Evolutionary conservation across 35 echinoderm and acorn worm genomes (phyloP), one percentile per base, ranked within the genome.

Genomic region (Anneissia japonica): DNA sequence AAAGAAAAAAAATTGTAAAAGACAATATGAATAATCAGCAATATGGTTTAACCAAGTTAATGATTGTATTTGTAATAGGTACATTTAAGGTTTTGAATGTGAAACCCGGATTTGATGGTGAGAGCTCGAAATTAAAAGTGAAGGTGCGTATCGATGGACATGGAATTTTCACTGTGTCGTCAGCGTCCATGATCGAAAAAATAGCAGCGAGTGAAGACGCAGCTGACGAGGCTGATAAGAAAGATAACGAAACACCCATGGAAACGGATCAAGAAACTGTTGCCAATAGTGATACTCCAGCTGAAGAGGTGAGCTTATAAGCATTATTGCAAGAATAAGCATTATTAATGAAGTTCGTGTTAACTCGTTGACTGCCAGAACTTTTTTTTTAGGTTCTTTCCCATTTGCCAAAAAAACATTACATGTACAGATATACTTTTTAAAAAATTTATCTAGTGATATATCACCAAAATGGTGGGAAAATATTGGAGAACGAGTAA

Each of bases 41-140:
- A 64, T 28, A 14, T 28, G 51, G 28, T 64, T 14, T 28, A 64
- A 64, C 28, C 12, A 13, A 64, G 51, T 64, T 28, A 28, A 13
- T 64, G 13, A 32, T 87, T 37, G 0, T 26, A 74, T 77, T 90
- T 28, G 14, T 35, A 36, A 30, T 36, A 99, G 96, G 96, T 84
- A 84, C 39, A 39, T 99, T 94, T 86, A 89, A 73, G 30, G 86
- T 99, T 38, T 89, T 91, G n/a, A 86, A 91, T 35, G 89, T 99
- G 3, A 94, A 83, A 32, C 92, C 91, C 7, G 91, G 87, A 34
- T 77, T 89, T 7, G 91, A 93, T 32, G 92, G 89, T 39, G 96
- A 99, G 81, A 94, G 96, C 78, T 89, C 92, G 36, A 99, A 99
- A 82, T 80, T 99, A 73, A 99, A 99, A 76, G 96, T 99, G 37